Evolutionary conservation across 2,888 invertebrate genomes (phyloP).

Genomic region (Amphipoea lucens): DNA sequence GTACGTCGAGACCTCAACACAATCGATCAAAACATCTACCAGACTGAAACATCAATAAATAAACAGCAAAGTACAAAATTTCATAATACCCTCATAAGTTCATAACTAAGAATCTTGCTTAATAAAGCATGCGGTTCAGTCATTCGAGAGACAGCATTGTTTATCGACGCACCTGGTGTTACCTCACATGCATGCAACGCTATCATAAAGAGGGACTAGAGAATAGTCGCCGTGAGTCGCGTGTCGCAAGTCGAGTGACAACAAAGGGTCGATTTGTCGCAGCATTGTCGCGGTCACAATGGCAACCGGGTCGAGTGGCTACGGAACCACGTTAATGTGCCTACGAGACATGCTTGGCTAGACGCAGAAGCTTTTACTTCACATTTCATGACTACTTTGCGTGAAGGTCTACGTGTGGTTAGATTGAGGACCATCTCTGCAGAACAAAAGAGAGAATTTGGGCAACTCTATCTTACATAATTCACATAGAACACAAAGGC

Average conservation of each 20-base stretch:
- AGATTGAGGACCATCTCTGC: neutral
- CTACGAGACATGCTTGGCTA: slow-evolving; percentile 62
- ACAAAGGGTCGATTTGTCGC: slow-evolving; percentile 84
- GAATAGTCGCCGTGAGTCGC: slow-evolving; percentile 65
- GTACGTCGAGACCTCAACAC: neutral
- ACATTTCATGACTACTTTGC: slow-evolving; percentile 31
- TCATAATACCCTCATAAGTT: slow-evolving; percentile 27
- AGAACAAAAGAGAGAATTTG: neutral
- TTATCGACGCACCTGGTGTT: slow-evolving; percentile 39
- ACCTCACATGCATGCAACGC: slow-evolving; percentile 34
- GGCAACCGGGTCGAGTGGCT: slow-evolving; percentile 77
- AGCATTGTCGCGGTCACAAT: slow-evolving; percentile 79
- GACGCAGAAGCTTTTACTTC: slow-evolving; percentile 48
- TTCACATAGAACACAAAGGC: neutral
- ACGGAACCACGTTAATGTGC: slow-evolving; percentile 74
- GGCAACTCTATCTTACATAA: neutral
- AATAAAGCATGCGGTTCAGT: slow-evolving; percentile 45
- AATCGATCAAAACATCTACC: slow-evolving; percentile 3
- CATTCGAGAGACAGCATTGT: slow-evolving; percentile 37
- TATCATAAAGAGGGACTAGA: slow-evolving; percentile 40
- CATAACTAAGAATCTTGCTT: slow-evolving; percentile 39
- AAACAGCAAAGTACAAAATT: slow-evolving; percentile 5
- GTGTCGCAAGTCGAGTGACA: slow-evolving; percentile 75
- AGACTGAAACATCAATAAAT: neutral
- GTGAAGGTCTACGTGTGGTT: slow-evolving; percentile 16